phyloP scores from a whole-genome alignment of 2,888 invertebrate genomes.

The Chironomus tentans region DNA sequence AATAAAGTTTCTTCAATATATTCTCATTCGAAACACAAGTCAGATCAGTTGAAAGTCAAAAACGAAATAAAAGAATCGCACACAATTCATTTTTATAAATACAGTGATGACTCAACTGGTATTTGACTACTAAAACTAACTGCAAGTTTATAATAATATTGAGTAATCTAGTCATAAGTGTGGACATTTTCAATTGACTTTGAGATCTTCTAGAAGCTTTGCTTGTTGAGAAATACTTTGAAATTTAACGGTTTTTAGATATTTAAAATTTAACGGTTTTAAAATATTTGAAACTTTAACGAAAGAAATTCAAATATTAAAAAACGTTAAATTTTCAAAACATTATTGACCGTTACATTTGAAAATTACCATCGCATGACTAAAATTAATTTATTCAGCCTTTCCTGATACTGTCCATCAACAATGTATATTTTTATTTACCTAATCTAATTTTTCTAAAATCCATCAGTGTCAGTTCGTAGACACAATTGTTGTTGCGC shows the following conservation, averaged over 20 bases:
- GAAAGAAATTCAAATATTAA: too few species aligned
- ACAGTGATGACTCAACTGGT: background rate
- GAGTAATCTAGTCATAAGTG: background rate
- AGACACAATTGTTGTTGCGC: background rate
- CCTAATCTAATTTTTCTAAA: background rate
- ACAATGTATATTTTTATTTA: background rate
- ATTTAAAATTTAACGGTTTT: too few species aligned
- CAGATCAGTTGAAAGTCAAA: conserved; percentile 21
- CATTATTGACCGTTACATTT: too few species aligned
- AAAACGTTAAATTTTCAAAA: too few species aligned
- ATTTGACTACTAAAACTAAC: too few species aligned
- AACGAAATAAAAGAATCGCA: conserved; percentile 8
- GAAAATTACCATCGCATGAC: too few species aligned
- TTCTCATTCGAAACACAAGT: background rate
- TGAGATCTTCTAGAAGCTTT: background rate
- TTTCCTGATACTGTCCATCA: background rate
- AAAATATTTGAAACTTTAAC: too few species aligned
- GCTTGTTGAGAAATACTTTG: too few species aligned
- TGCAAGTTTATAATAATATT: too few species aligned
- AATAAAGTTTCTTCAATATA: conserved; percentile 6
- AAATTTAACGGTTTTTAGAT: too few species aligned
- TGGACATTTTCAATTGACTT: background rate
- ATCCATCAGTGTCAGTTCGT: conserved; percentile 7
- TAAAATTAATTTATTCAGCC: too few species aligned
- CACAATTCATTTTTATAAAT: background rate